A percentile compares a stretch with the other conserved stretches of the same genome.
phyloP scores from a whole-genome alignment of 1,140 invertebrate species.

The Condylostylus longicornis region DNA sequence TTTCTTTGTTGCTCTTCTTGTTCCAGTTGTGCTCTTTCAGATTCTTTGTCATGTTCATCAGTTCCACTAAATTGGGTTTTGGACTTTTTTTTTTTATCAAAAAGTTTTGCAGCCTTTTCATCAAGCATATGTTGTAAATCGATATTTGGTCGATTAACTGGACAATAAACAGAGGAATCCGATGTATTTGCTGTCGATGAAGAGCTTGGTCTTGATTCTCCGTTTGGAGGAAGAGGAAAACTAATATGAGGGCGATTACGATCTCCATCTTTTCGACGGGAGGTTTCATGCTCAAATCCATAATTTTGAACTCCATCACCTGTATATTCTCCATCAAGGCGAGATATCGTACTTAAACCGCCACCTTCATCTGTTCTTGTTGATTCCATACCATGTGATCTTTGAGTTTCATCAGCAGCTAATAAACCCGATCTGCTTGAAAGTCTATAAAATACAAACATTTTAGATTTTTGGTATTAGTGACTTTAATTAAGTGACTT shows the following conservation, averaged over 20 bases:
- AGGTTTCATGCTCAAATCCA: slow-evolving; percentile 19
- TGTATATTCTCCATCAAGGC: too few species aligned
- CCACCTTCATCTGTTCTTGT: too few species aligned
- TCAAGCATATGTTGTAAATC: slow-evolving; percentile 28
- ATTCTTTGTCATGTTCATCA: background rate
- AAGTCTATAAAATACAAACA: too few species aligned
- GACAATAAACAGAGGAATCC: slow-evolving; percentile 30
- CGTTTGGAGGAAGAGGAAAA: slow-evolving; percentile 16
- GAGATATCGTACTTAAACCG: too few species aligned
- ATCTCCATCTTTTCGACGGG: slow-evolving; percentile 5
- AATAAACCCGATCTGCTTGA: background rate
- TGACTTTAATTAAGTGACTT: too few species aligned
- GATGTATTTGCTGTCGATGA: slow-evolving; percentile 27
- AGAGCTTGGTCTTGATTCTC: slow-evolving; percentile 16
- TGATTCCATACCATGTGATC: too few species aligned
- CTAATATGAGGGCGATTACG: slow-evolving; percentile 11
- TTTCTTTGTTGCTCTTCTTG: too few species aligned
- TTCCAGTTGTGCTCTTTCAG: too few species aligned
- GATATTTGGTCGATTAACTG: slow-evolving; percentile 24
- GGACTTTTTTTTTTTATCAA: slow-evolving; percentile 15
- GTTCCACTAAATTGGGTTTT: too few species aligned
- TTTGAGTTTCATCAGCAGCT: too few species aligned
- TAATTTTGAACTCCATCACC: slow-evolving; percentile 20
- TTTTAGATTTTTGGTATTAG: too few species aligned
- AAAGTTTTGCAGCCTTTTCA: slow-evolving; percentile 22